A percentile compares a stretch with the other conserved stretches of the same genome.
Conservation (phyloP, 2,797 vertebrate species). For the Pangasius macronema region DNA sequence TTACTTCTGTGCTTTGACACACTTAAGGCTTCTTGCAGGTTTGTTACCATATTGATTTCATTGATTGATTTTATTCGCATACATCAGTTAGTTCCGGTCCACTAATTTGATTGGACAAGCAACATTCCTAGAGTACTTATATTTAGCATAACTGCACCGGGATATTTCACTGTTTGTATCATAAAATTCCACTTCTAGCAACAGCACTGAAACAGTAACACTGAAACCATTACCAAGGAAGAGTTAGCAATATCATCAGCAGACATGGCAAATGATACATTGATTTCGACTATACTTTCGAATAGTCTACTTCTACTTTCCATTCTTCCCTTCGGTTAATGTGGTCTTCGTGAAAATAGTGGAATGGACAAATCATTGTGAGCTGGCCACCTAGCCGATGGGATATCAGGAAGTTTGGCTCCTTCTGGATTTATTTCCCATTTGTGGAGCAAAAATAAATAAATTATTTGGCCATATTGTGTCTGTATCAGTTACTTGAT, state of each 20-base stretch:
- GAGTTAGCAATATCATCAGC: neutral
- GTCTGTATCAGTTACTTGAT: neutral
- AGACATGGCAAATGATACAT: neutral
- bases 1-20: neutral
- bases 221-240: neutral
- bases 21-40: neutral
- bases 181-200: too few relatives aligned
- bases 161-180: neutral
- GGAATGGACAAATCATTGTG: neutral
- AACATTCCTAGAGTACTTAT: neutral
- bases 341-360: too few relatives aligned
- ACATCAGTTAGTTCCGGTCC: neutral
- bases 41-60: conserved; percentile 5
- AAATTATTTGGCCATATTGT: neutral
- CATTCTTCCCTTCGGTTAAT: too few relatives aligned
- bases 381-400: neutral
- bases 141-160: neutral
- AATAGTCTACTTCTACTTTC: too few relatives aligned
- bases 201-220: neutral
- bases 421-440: neutral
- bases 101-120: neutral
- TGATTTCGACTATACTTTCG: too few relatives aligned
- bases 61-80: neutral
- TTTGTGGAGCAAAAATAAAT: neutral
- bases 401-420: neutral